A percentile compares a stretch with the other conserved stretches of the same genome.
These are phyloP conservation scores for Sphecodes monilicornis DNA, from an alignment of 2,888 invertebrate genomes.

Conservation along the genomic window DNA sequence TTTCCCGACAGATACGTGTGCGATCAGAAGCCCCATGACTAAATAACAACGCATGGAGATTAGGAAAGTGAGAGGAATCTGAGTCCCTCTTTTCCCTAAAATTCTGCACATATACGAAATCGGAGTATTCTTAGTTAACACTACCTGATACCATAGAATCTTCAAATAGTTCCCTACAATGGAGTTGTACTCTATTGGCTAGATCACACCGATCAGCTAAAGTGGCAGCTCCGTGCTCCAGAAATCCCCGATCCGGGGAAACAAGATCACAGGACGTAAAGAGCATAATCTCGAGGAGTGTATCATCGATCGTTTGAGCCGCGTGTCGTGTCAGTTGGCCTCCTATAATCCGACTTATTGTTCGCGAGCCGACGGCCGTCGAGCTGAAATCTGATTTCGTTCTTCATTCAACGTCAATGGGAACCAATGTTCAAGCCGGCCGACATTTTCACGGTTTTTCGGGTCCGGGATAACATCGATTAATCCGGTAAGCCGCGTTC, in stretches of 20 bases:
- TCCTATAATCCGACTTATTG: slow-evolving; percentile 62
- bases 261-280: background rate
- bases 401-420: slow-evolving; percentile 44
- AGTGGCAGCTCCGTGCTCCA: too few relatives aligned
- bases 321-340: slow-evolving; percentile 11
- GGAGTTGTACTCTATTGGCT: too few relatives aligned
- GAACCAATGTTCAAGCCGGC: slow-evolving; percentile 3
- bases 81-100: background rate
- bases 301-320: slow-evolving; percentile 38
- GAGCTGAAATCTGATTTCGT: slow-evolving; percentile 58
- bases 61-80: background rate
- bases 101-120: background rate
- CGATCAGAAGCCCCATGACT: background rate
- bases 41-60: background rate
- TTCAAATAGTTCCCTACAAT: background rate
- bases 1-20: background rate
- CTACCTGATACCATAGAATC: background rate
- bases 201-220: background rate
- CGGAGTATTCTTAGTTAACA: too few relatives aligned
- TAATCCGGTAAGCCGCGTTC: slow-evolving; percentile 64
- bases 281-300: slow-evolving; percentile 34
- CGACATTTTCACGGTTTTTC: slow-evolving; percentile 62
- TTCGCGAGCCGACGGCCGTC: slow-evolving; percentile 56
- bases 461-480: slow-evolving; percentile 67
- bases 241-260: slow-evolving; percentile 7